Percentiles rank a stretch among this genome's conserved stretches.
These are phyloP conservation scores for Macquaria ambigua DNA, from an alignment of 2,113 vertebrate genomes.

Conservation along the genomic window DNA sequence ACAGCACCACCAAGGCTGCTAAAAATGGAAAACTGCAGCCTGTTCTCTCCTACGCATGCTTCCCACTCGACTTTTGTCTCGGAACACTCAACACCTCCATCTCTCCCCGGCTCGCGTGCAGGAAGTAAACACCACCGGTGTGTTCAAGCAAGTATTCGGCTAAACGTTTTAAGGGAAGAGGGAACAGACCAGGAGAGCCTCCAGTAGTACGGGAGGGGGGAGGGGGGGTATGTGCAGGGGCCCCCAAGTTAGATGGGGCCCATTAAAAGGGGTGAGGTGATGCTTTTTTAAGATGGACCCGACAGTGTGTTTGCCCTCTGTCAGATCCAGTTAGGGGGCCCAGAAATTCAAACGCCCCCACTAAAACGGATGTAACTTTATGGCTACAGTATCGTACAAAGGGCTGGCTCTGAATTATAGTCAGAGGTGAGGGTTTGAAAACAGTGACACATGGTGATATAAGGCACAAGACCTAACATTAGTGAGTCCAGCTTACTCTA, in stretches of 20 bases:
- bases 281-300: conserved; percentile 62
- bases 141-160: conserved; percentile 21
- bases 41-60: conserved; percentile 75
- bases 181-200: conserved; percentile 27
- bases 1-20: conserved; percentile 58
- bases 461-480: background rate
- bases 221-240: conserved; percentile 1
- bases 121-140: conserved; percentile 72
- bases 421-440: background rate
- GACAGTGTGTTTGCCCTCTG: conserved; percentile 56
- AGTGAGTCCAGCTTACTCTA: background rate
- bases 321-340: conserved; percentile 61
- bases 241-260: conserved; percentile 54
- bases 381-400: conserved; percentile 11
- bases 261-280: conserved; percentile 61
- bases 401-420: conserved; percentile 8
- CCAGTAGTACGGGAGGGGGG: background rate
- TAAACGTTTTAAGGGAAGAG: conserved; percentile 42
- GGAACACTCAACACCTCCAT: conserved; percentile 67
- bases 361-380: conserved; percentile 3
- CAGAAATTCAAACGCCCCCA: conserved; percentile 41
- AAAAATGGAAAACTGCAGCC: conserved; percentile 80
- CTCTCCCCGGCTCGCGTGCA: conserved; percentile 56
- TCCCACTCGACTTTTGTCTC: conserved; percentile 81
- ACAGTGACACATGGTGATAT: background rate